Base-by-base conservation (phyloP, 2,797 vertebrate species). In the Nothura maculosa region DNA sequence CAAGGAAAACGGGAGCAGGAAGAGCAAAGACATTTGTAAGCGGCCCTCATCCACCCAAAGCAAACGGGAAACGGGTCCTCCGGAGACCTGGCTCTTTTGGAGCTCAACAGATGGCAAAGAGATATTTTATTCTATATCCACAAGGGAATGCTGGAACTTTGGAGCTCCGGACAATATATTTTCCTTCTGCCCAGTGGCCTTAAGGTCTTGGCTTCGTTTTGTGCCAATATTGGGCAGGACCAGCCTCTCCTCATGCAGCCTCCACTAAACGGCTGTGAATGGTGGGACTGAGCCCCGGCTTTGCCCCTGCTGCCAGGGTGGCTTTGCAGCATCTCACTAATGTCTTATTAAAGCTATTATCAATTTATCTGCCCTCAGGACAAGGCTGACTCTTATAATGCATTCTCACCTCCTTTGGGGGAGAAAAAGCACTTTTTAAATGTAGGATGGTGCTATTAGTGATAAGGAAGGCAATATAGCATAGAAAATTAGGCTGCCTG, bases 1-100 rank as follows among this genome's bases (percentile, higher is more conserved):
- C 85, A 94, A 91, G 75, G 50, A 91, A 91, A 95, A 91, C 82
- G 87, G 93, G 78, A 45, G 30, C 77, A 61, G 60, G 62, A 66
- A 78, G 74, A 84, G 85, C 66, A 84, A 66, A 74, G 91, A 87
- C 52, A 87, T 91, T 52, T 84, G 62, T 81, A 91, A 91, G 89
- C 74, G 66, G 61, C 43, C 66, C 61, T 34, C 30, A 66, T 74
- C 57, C 62, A 74, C 66, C 61, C 79, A 69, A 81, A 87, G 91
- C 61, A 91, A 77, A 62, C 64, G 67, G 61, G 85, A 81, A 85
- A 57, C 50, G 64, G 57, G 82, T 81, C 86, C 79, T 81, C 89
- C 52, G 74, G 91, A 77, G 66, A 81, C 2, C 1, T 15, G 54
- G 55, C 40, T 91, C 50, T 87, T 40, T 83, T 91, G 79, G 32